A percentile compares a stretch with the other conserved stretches of the same genome.
Evolutionary conservation across 2,888 invertebrate species (phyloP).

Genomic region (Orchestes rusci): DNA sequence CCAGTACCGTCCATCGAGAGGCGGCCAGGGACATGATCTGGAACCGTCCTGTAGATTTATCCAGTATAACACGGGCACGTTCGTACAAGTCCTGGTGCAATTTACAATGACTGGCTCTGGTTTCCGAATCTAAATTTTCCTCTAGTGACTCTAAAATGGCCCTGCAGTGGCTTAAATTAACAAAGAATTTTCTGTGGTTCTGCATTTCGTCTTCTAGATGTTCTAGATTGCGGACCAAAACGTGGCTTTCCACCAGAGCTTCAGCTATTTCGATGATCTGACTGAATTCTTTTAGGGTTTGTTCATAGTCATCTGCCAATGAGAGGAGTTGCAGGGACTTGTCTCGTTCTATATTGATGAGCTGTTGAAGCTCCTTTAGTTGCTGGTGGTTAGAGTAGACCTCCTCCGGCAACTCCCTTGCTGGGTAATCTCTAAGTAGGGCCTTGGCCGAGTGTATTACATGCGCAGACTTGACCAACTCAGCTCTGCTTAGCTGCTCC

Average conservation of each 20-base stretch:
- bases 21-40: conserved; percentile 81
- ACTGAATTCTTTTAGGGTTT: conserved; percentile 77
- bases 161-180: conserved; percentile 79
- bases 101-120: conserved; percentile 62
- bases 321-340: conserved; percentile 67
- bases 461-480: conserved; percentile 54
- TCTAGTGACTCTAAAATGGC: conserved; percentile 81
- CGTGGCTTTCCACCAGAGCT: conserved; percentile 68
- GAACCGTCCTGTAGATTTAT: conserved; percentile 72
- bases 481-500: conserved; percentile 58
- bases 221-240: conserved; percentile 66
- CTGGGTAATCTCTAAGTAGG: conserved; percentile 62
- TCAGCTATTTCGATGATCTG: conserved; percentile 82
- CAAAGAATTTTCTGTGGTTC: conserved; percentile 82
- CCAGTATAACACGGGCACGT: conserved; percentile 67
- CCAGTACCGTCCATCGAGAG: conserved; percentile 73
- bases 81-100: conserved; percentile 72
- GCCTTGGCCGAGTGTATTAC: conserved; percentile 56
- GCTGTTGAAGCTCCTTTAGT: conserved; percentile 62
- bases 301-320: conserved; percentile 79
- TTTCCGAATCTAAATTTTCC: conserved; percentile 74
- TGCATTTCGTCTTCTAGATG: conserved; percentile 86
- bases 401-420: conserved; percentile 60
- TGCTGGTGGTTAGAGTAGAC: conserved; percentile 60
- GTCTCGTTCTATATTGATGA: conserved; percentile 65